A percentile compares a stretch with the other conserved stretches of the same genome.
Conservation (phyloP, 2,888 invertebrate genomes). For the Andrena bucephala region DNA sequence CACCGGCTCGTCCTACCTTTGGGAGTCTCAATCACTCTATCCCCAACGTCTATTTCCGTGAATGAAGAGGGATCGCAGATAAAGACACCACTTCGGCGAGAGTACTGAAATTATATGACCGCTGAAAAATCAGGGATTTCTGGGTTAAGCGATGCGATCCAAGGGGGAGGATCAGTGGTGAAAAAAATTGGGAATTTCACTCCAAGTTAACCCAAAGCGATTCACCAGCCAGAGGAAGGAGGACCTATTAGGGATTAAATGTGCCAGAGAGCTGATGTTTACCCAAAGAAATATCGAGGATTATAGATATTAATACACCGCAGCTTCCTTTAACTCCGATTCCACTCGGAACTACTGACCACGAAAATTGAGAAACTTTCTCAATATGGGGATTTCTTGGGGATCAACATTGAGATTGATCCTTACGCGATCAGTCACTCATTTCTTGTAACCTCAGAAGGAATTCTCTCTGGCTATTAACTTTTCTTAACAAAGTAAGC, state of each 20-base stretch:
- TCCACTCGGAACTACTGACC: neutral
- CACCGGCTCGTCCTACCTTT: neutral
- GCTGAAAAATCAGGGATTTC: constrained; percentile 36
- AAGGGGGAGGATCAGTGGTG: neutral
- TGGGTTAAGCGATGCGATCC: constrained; percentile 20
- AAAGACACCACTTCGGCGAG: constrained; percentile 14
- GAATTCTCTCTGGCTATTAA: neutral
- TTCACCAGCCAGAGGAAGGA: neutral
- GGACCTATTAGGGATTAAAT: constrained; percentile 36
- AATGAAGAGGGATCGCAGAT: constrained; percentile 32
- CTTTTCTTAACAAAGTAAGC: no score
- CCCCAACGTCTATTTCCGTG: constrained; percentile 8
- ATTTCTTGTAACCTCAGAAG: neutral
- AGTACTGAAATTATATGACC: constrained; percentile 42
- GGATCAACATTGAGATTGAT: constrained; percentile 48
- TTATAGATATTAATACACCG: constrained; percentile 19
- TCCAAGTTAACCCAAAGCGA: constrained; percentile 19
- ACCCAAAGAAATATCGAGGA: neutral
- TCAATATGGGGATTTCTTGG: constrained; percentile 52
- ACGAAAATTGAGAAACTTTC: constrained; percentile 69
- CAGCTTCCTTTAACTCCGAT: constrained; percentile 2
- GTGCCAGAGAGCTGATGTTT: constrained; percentile 7
- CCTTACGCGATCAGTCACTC: constrained; percentile 68
- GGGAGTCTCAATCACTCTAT: constrained; percentile 34
- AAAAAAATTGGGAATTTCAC: constrained; percentile 26